Evolutionary conservation across 2,113 vertebrate species (phyloP), one percentile per base, ranked within the genome.

Genomic region (Oryctolagus cuniculus): DNA sequence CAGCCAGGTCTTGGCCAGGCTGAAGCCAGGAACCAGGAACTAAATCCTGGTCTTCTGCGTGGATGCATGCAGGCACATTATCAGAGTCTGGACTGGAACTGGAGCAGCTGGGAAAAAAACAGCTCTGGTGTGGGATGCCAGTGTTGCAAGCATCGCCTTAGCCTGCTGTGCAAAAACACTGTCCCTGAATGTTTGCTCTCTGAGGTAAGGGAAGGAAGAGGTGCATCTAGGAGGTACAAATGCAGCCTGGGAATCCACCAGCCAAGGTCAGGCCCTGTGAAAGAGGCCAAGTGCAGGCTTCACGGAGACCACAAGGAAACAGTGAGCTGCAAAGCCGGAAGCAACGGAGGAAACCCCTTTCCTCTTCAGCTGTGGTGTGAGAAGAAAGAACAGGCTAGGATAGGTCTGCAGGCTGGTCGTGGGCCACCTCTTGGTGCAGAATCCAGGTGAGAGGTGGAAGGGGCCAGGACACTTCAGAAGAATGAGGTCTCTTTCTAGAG

Each of bases 211-310:
- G 55, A 34, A 77, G 70, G 44, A 3, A 38, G 25, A 25, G 29
- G 11, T 0, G 17, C 66, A 51, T 66, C 13, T 16, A 49, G 61
- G 34, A 86, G 44, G 25, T 3, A 2, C 5, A 27, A 66, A 10
- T n/a, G 34, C 10, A 4, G 3, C 22, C 4, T 6, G 27, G 51
- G 55, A 22, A 24, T 70, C 58, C 16, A 34, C 3, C 6, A 1
- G 34, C 9, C 5, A 6, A 27, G 4, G 10, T 80, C 21, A 83
- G 73, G 27, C 25, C 5, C 0, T 3, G 4, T 2, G 19, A 17
- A 12, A 19, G 51, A 75, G 11, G 4, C 61, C 22, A 31, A 58
- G 19, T 31, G 3, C 22, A 27, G 55, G 36, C 21, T 61, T 82
- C 11, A 77, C n/a, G 49, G 64, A 58, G 44, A 72, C 53, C 58